Percentiles rank a stretch among this genome's conserved stretches.
Evolutionary conservation across 2,113 vertebrate genomes (phyloP).

Genomic region (Saguinus midas): DNA sequence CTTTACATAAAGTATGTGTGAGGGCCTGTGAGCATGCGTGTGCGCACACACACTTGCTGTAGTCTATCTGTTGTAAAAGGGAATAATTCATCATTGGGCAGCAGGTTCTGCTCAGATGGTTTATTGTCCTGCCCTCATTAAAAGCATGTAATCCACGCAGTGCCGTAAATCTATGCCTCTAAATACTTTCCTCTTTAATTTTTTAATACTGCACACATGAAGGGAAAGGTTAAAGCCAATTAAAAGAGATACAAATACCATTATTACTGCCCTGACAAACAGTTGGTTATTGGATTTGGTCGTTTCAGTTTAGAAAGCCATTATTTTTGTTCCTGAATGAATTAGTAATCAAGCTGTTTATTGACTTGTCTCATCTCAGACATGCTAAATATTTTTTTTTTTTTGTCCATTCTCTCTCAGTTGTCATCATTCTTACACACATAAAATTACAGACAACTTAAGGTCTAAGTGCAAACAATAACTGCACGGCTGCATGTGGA

Average conservation of each 20-base stretch:
- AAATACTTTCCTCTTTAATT: conserved; percentile 81
- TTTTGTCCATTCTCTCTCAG: conserved; percentile 49
- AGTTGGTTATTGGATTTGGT: conserved; percentile 79
- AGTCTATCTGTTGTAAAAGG: conserved; percentile 80
- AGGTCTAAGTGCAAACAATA: conserved; percentile 56
- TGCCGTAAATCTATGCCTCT: conserved; percentile 81
- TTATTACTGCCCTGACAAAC: conserved; percentile 79
- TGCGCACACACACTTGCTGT: not conserved
- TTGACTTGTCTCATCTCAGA: conserved; percentile 71
- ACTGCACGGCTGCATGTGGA: conserved; percentile 55
- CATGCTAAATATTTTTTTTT: conserved; percentile 45
- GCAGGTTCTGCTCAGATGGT: conserved; percentile 79
- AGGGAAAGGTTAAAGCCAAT: conserved; percentile 84
- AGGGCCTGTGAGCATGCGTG: accelerated
- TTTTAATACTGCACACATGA: conserved; percentile 83
- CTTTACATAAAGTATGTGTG: not conserved
- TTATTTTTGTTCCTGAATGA: conserved; percentile 77
- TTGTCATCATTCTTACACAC: conserved; percentile 58
- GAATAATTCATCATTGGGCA: conserved; percentile 88
- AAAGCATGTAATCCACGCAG: conserved; percentile 77
- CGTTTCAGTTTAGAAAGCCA: conserved; percentile 76
- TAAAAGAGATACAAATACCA: conserved; percentile 82
- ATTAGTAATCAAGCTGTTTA: conserved; percentile 78
- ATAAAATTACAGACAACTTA: conserved; percentile 66
- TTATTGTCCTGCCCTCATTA: conserved; percentile 85